A percentile compares a stretch with the other conserved stretches of the same genome.
Evolutionary conservation across 1,140 invertebrate species (phyloP).

Genomic region (Panagrolaimus sp.): DNA sequence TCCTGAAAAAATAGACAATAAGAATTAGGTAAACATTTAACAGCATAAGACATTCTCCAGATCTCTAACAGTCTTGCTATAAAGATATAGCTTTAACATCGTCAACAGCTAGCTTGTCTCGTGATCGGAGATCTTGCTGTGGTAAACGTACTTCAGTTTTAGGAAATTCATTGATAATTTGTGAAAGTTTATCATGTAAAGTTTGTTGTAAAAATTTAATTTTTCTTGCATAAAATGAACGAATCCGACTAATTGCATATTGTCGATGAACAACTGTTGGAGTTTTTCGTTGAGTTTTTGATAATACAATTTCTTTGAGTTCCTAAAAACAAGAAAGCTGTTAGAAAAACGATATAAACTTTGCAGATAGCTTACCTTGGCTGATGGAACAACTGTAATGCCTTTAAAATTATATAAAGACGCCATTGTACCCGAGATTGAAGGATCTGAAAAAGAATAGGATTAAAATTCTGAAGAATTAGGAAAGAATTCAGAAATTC

Average conservation of each 20-base stretch:
- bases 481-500: no score
- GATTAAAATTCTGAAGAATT: no score
- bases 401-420: constrained; percentile 89
- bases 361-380: constrained; percentile 68
- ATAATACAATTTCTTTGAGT: constrained; percentile 94
- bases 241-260: constrained; percentile 90
- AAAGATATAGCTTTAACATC: no score
- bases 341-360: constrained; percentile 17
- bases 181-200: constrained; percentile 90
- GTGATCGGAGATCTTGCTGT: constrained; percentile 70
- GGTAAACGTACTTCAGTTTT: constrained; percentile 74
- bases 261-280: constrained; percentile 95
- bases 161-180: constrained; percentile 94
- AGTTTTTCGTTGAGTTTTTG: constrained; percentile 96
- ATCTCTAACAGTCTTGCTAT: no score
- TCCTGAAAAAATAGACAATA: constrained; percentile 64
- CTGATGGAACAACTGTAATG: constrained; percentile 86
- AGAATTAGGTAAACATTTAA: constrained; percentile 16
- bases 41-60: no score
- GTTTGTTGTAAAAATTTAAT: constrained; percentile 94
- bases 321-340: constrained; percentile 67
- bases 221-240: constrained; percentile 93
- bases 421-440: constrained; percentile 25
- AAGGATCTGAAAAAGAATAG: no score
- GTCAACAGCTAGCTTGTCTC: no score